These are phyloP conservation scores for Campaea margaritaria DNA, from an alignment of 2,888 invertebrate species.

Conservation along the genomic window DNA sequence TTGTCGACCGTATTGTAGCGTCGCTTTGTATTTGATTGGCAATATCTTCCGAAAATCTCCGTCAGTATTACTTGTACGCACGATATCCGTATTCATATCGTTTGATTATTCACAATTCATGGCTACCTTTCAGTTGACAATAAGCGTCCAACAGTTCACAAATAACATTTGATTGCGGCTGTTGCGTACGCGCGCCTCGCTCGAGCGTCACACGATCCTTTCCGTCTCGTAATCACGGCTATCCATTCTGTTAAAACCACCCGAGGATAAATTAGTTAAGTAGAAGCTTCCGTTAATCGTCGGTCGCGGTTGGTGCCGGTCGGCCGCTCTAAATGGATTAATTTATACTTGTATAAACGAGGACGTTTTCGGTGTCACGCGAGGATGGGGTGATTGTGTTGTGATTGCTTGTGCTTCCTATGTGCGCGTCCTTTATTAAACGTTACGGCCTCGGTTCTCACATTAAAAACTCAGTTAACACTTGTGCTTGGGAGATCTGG, in stretches of 20 bases:
- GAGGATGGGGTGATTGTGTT: conserved; percentile 84
- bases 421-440: conserved; percentile 78
- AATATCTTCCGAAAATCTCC: conserved; percentile 31
- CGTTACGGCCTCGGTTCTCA: conserved; percentile 54
- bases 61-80: conserved; percentile 27
- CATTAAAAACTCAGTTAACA: conserved; percentile 38
- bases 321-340: conserved; percentile 84
- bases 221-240: conserved; percentile 82
- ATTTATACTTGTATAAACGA: conserved; percentile 85
- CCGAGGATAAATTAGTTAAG: conserved; percentile 86
- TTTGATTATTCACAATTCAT: conserved; percentile 50
- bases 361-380: conserved; percentile 85
- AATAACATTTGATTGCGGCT: conserved; percentile 58
- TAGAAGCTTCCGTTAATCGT: conserved; percentile 86
- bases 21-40: conserved; percentile 34
- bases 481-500: conserved; percentile 24
- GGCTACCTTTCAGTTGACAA: conserved; percentile 42
- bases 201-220: conserved; percentile 71
- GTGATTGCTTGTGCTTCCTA: conserved; percentile 83
- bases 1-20: conserved; percentile 36
- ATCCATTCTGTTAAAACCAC: conserved; percentile 86
- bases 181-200: conserved; percentile 54
- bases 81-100: conserved; percentile 32
- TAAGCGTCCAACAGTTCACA: conserved; percentile 53
- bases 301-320: conserved; percentile 78